Conservation (phyloP, 2,797 vertebrate genomes). For the Harpagifer antarcticus region DNA sequence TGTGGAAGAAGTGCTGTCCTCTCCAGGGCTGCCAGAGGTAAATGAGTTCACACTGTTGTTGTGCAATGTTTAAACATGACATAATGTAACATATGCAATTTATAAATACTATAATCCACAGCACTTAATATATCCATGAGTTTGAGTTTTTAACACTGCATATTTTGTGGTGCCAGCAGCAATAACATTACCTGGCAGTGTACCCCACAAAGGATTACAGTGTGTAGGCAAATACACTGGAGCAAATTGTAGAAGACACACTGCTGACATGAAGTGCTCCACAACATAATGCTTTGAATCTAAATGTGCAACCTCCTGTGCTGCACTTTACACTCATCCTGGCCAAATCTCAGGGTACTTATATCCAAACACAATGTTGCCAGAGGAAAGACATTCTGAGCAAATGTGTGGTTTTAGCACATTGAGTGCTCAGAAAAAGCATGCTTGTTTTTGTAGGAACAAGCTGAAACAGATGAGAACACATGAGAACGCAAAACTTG, state of each 20-base stretch:
- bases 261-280: conserved; percentile 3
- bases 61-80: conserved; percentile 57
- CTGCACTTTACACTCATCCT: conserved; percentile 28
- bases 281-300: conserved; percentile 23
- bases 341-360: conserved; percentile 35
- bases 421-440: conserved; percentile 51
- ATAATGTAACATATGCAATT: conserved; percentile 57
- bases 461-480: conserved; percentile 80
- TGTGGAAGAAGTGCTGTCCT: conserved; percentile 87
- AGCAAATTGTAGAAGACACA: conserved; percentile 5
- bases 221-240: background rate
- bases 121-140: conserved; percentile 19
- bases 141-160: conserved; percentile 39
- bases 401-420: conserved; percentile 60
- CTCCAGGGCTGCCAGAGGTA: conserved; percentile 82
- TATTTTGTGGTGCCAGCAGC: conserved; percentile 34
- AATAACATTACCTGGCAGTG: conserved; percentile 36
- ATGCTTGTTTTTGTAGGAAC: conserved; percentile 65
- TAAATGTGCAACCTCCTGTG: conserved; percentile 34
- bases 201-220: conserved; percentile 15
- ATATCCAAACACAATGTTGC: conserved; percentile 47
- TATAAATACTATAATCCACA: conserved; percentile 39
- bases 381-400: conserved; percentile 43
- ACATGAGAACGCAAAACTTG: conserved; percentile 52
- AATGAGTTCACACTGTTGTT: conserved; percentile 65